Conservation (phyloP, 2,888 invertebrate genomes). For the Drosophila suboccidentalis region DNA sequence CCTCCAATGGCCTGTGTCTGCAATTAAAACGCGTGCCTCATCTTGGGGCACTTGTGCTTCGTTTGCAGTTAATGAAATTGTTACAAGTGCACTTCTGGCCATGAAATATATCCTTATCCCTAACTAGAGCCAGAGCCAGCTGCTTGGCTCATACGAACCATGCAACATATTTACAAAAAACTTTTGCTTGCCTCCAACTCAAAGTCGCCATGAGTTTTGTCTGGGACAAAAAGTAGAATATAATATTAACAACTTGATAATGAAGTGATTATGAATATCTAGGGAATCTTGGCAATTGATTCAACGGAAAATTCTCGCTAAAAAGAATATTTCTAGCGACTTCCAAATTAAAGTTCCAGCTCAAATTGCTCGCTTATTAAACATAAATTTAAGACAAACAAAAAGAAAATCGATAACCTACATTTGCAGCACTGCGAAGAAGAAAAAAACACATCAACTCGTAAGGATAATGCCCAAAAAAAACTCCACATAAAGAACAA, state of each 20-base stretch:
- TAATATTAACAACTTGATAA: conserved; percentile 20
- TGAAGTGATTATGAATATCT: conserved; percentile 13
- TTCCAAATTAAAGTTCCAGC: conserved; percentile 17
- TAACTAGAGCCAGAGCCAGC: background rate
- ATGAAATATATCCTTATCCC: conserved; percentile 17
- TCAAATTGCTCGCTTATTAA: conserved; percentile 30
- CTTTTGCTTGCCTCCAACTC: conserved; percentile 20
- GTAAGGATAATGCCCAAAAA: conserved; percentile 46
- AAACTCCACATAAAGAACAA: conserved; percentile 51
- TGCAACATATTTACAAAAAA: conserved; percentile 46
- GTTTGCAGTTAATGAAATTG: conserved; percentile 78
- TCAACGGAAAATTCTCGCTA: background rate
- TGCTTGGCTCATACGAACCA: conserved; percentile 9
- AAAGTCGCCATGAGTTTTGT: conserved; percentile 45
- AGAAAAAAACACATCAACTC: conserved; percentile 20
- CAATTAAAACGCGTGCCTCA: conserved; percentile 67
- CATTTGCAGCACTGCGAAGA: conserved; percentile 49
- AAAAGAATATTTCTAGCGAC: background rate
- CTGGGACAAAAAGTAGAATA: background rate
- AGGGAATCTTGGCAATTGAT: conserved; percentile 32
- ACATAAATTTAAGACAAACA: conserved; percentile 44
- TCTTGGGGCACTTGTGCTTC: conserved; percentile 56
- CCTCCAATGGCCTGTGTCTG: conserved; percentile 52
- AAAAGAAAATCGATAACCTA: conserved; percentile 74
- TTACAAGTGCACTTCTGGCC: conserved; percentile 59